Conservation (phyloP, 1,140 invertebrate species). For the Drosophila takahashii region DNA sequence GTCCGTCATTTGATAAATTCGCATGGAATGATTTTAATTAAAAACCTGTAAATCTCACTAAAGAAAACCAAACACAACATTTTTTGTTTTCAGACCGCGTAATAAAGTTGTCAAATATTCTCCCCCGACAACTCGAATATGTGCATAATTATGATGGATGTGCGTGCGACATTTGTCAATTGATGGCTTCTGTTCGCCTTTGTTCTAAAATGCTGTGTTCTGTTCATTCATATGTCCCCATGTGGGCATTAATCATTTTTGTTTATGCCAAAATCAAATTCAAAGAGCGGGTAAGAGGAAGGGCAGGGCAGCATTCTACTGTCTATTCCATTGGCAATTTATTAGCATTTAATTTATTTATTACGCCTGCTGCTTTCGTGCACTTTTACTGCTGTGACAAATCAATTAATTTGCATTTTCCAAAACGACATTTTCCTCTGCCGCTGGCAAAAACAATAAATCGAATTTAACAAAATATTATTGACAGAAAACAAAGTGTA, state of each 20-base stretch:
- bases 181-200: slow-evolving; percentile 50
- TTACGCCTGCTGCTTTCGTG: slow-evolving; percentile 25
- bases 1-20: slow-evolving; percentile 63
- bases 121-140: slow-evolving; percentile 28
- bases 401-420: slow-evolving; percentile 42
- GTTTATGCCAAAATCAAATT: slow-evolving; percentile 45
- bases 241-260: slow-evolving; percentile 68
- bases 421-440: not conserved
- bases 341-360: slow-evolving; percentile 72
- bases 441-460: not conserved
- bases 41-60: slow-evolving; percentile 74
- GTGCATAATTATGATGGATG: slow-evolving; percentile 76
- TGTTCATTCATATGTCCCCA: slow-evolving; percentile 47
- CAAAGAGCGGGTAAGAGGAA: slow-evolving; percentile 8
- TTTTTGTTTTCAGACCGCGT: slow-evolving; percentile 22
- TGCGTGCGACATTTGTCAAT: slow-evolving; percentile 68
- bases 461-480: not conserved
- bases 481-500: not conserved
- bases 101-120: slow-evolving; percentile 66
- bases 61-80: slow-evolving; percentile 39
- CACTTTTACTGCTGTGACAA: slow-evolving; percentile 11
- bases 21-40: slow-evolving; percentile 78
- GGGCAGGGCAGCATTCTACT: slow-evolving; percentile 8
- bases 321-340: slow-evolving; percentile 61
- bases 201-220: slow-evolving; percentile 25